Base-by-base conservation (phyloP, 1,140 invertebrate genomes). In the Eupristina koningsbergeri region DNA sequence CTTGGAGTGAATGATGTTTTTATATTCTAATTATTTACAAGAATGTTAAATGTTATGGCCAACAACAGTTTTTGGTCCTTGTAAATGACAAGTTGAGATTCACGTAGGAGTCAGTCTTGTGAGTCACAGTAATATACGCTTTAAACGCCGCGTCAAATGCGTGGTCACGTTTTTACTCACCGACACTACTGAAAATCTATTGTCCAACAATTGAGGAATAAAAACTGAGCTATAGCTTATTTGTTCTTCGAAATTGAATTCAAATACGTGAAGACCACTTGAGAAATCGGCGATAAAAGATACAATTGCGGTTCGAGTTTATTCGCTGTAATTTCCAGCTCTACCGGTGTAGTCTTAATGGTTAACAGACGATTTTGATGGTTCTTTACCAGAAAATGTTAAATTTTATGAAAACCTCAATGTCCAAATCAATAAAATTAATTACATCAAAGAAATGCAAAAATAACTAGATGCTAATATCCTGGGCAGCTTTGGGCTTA, bases 81-180 rank as follows among this genome's bases (percentile, higher is more conserved):
- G 81, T 50, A 61, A 63, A 80, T 45, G 63, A 80, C 71, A 50
- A 71, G 41, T 77, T 67, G 29, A 80, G 78, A 83, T 80, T 85
- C 73, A 85, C 78, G 85, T 85, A 73, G 81, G 85, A 77, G 85
- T 75, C 36, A 31, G 58, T 22, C n/a, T 45, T 69, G 73, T 85
- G 85, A 85, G 63, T 85, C 85, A 85, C 73, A 29, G 41, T 76
- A 78, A 78, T 31, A 29, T 81, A 77, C 75, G 77, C 50, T 67
- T 50, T 76, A 85, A 75, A 31, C 82, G 39, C 61, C 45, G 36
- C 31, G 34, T 67, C 39, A 36, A 64, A 64, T 29, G 19, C 58
- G 29, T n/a, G 53, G 69, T 84, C 74, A 80, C 85, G 61, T 84
- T 31, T 64, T 67, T 53, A 84, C 76, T 31, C 31, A 84, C 61